phyloP scores from a whole-genome alignment of 2,113 vertebrate species.

The Protomyctophum bolini region DNA sequence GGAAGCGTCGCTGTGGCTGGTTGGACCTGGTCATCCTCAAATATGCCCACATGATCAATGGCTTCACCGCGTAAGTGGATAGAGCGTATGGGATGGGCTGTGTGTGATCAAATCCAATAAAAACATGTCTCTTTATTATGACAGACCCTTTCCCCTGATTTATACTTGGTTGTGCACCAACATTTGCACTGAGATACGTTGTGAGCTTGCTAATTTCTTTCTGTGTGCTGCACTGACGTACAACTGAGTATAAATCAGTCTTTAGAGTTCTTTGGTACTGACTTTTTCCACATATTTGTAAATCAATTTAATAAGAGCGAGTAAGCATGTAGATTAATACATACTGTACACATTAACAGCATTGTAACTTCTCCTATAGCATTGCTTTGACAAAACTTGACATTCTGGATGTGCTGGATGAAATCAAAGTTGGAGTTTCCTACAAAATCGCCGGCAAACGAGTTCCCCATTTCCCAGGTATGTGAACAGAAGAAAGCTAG shows the following conservation, averaged over 20 bases:
- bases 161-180: no score
- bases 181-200: no score
- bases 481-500: background rate
- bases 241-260: background rate
- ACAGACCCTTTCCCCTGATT: no score
- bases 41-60: slow-evolving; percentile 98
- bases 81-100: background rate
- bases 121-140: no score
- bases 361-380: slow-evolving; percentile 68
- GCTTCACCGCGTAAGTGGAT: slow-evolving; percentile 92
- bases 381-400: slow-evolving; percentile 97
- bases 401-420: slow-evolving; percentile 92
- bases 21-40: slow-evolving; percentile 93
- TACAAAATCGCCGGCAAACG: slow-evolving; percentile 95
- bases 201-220: no score
- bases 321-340: no score
- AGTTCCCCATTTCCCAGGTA: slow-evolving; percentile 97
- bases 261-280: no score
- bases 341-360: background rate
- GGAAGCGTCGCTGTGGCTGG: slow-evolving; percentile 97
- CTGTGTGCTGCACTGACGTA: no score
- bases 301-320: no score
- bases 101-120: background rate
- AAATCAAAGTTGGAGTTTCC: slow-evolving; percentile 93
- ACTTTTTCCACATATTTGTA: no score